phyloP scores from a whole-genome alignment of 2,888 invertebrate species.

The Thumatha senex region DNA sequence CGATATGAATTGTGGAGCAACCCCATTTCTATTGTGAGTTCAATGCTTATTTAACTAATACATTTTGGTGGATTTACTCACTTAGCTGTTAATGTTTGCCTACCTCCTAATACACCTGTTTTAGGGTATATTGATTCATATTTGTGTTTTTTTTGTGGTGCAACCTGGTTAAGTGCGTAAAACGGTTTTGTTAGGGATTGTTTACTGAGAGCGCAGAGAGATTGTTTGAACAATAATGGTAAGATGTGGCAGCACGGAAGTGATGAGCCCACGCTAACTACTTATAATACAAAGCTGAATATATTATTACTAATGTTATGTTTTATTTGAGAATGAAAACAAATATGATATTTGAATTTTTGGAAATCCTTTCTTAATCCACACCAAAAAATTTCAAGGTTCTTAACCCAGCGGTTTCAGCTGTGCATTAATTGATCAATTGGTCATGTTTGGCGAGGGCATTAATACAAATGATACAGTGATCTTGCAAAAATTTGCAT shows the following conservation, averaged over 20 bases:
- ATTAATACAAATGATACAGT: background rate
- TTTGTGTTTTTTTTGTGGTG: background rate
- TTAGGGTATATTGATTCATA: background rate
- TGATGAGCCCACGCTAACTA: slow-evolving; percentile 25
- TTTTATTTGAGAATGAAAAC: no score
- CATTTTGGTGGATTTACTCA: background rate
- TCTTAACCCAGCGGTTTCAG: no score
- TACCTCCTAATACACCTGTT: slow-evolving; percentile 1
- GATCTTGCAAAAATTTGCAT: slow-evolving; percentile 3
- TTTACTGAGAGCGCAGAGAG: slow-evolving; percentile 18
- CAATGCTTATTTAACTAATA: no score
- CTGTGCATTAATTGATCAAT: no score
- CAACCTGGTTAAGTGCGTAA: slow-evolving; percentile 3
- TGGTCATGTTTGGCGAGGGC: no score
- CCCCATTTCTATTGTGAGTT: no score
- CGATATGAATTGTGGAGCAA: no score
- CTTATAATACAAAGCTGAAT: slow-evolving; percentile 17
- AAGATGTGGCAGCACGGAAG: slow-evolving; percentile 45
- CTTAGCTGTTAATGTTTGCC: slow-evolving; percentile 16
- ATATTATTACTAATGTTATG: background rate
- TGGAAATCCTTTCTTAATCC: no score
- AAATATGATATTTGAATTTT: no score
- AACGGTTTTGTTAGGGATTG: slow-evolving; percentile 14
- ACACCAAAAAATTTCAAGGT: no score
- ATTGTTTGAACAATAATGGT: slow-evolving; percentile 28